Evolutionary conservation across 2,888 invertebrate species (phyloP).

Genomic region (Clusia tigrina): DNA sequence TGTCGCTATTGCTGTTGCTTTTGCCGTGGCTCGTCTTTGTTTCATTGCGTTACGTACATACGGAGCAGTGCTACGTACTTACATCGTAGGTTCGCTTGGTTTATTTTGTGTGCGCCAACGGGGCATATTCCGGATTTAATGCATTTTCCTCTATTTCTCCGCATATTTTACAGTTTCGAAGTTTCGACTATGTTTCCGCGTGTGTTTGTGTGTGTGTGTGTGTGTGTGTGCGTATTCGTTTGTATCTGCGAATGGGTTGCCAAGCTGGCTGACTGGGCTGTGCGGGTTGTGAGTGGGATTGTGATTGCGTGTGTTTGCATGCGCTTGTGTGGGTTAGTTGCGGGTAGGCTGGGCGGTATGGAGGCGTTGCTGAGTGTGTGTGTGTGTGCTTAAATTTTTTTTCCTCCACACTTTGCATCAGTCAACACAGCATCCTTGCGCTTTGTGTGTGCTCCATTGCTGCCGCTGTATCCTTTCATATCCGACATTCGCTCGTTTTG

Average conservation of each 20-base stretch:
- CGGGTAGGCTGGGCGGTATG: not conserved
- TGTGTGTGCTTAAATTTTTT: not conserved
- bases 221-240: not conserved
- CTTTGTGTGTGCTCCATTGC: conserved; percentile 5
- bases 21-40: conserved; percentile 6
- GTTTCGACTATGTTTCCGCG: conserved; percentile 2
- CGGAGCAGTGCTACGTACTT: not conserved
- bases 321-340: not conserved
- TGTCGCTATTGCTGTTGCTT: conserved; percentile 1
- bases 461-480: conserved; percentile 19
- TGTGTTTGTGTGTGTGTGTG: not conserved
- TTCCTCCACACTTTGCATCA: conserved; percentile 17
- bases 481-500: conserved; percentile 23
- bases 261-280: not conserved
- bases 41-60: not conserved
- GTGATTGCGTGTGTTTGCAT: conserved; percentile 6
- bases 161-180: conserved; percentile 16
- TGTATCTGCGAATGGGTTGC: not conserved
- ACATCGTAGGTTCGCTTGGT: not conserved
- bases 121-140: conserved; percentile 27
- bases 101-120: conserved; percentile 20
- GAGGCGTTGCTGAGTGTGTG: not conserved
- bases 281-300: not conserved
- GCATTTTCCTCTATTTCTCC: conserved; percentile 22
- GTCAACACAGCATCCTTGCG: conserved; percentile 16